Base-by-base conservation (phyloP, 2,797 vertebrate species). In the Phaenicophaeus curvirostris region DNA sequence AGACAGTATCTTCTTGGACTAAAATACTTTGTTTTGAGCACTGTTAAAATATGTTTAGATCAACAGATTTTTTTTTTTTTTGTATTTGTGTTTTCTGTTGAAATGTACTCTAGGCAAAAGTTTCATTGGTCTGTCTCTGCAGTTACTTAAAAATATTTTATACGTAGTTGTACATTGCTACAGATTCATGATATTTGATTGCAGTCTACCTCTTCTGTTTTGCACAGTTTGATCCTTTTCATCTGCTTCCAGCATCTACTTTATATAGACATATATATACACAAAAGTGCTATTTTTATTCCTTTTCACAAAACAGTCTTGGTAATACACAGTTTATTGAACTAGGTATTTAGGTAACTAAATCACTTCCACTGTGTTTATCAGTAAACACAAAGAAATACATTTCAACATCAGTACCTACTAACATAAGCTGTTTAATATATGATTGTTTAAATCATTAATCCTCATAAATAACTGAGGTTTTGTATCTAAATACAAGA, bases 261-360 rank as follows among this genome's bases (percentile, higher is more conserved):
- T 85, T 73, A 50, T 15, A 23, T 55, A 24, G 33, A 13, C 7
- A 1, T 23, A 1, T 23, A 33, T 16, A 25, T 33, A 39, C 1
- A 6, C 6, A 44, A 30, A 88, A 54, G 71, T 96, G 85, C 93
- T 77, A 50, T 69, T 81, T 93, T 89, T 84, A 91, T 89, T 65
- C 30, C 19, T 84, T 96, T 96, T 96, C 85, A 88, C 51, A 94
- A 90, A 91, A 93, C 69, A 74, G 28, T 35, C 55, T 89, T 58
- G 63, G 46, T 93, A 61, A 91, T 91, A 90, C 61, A 80, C 68
- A 84, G 44, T 92, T 95, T 93, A 89, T 41, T 25, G 94, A 85
- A 57, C 39, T 62, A 85, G 80, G 76, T n/a, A n/a, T n/a, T n/a
- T n/a, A n/a, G n/a, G n/a, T 46, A 77, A 77, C 21, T 86, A 89